phyloP scores from a whole-genome alignment of 2,797 vertebrate species.

The Onychomys leucogaster region DNA sequence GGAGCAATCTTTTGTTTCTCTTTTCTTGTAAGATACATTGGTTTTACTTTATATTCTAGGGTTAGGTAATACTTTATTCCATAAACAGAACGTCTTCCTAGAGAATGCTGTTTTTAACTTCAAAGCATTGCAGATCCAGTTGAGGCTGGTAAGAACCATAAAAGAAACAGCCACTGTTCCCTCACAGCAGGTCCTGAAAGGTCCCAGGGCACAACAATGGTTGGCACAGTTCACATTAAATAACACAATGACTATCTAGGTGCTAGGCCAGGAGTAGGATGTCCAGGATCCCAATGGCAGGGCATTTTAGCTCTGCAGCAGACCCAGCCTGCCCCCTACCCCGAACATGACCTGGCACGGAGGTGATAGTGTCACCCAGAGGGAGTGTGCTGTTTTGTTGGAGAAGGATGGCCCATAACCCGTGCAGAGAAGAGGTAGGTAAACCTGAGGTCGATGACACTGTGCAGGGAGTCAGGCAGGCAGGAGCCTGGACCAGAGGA shows the following conservation, averaged over 20 bases:
- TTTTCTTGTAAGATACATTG: background rate
- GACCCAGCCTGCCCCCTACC: background rate
- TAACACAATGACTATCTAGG: background rate
- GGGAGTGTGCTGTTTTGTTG: background rate
- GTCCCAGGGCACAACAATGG: background rate
- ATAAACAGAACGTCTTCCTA: background rate
- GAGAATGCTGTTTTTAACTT: background rate
- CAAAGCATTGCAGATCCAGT: background rate
- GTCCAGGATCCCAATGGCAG: background rate
- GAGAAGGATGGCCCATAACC: background rate
- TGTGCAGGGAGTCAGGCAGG: background rate
- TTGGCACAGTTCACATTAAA: background rate
- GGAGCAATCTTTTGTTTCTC: background rate
- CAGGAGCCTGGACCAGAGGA: background rate
- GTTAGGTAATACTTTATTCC: background rate
- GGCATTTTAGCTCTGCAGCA: background rate
- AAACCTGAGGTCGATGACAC: background rate
- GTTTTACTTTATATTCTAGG: background rate
- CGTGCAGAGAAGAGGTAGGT: too few species aligned
- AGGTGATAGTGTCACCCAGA: background rate
- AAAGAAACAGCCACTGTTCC: background rate
- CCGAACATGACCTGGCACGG: background rate
- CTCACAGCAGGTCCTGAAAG: background rate
- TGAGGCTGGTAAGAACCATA: background rate
- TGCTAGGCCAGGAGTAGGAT: background rate